Conservation (phyloP, 2,113 vertebrate genomes). For the Salminus brasiliensis region DNA sequence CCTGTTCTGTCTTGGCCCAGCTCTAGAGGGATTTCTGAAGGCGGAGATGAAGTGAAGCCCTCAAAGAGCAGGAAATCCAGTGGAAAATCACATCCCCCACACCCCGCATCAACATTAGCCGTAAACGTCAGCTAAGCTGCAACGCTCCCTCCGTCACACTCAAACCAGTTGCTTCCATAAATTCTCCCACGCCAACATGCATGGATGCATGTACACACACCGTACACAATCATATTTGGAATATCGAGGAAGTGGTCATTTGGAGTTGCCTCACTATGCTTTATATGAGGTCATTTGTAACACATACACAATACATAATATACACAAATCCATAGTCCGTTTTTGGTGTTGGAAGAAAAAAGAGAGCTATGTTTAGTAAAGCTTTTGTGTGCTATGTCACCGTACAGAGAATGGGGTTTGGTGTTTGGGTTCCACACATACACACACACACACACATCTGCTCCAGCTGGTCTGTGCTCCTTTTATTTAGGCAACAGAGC, state of each 20-base stretch:
- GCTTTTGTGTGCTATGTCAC: background rate
- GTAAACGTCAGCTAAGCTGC: background rate
- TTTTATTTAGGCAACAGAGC: constrained; percentile 30
- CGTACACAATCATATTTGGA: background rate
- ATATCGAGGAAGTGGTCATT: background rate
- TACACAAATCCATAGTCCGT: background rate
- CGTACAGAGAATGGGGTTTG: background rate
- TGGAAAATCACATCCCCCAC: constrained; percentile 27
- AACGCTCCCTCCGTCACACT: background rate
- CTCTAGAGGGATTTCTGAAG: background rate
- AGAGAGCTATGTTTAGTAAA: background rate
- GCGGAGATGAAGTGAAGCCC: constrained; percentile 22
- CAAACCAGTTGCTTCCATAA: background rate
- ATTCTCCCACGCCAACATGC: background rate
- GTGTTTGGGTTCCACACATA: background rate
- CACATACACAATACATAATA: too few relatives aligned
- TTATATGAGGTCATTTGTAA: too few relatives aligned
- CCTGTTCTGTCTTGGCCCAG: background rate
- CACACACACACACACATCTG: constrained; percentile 27
- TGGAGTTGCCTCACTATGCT: too few relatives aligned
- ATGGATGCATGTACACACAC: background rate
- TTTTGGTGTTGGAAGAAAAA: background rate
- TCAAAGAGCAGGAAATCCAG: constrained; percentile 29
- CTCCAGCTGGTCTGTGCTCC: constrained; percentile 23
- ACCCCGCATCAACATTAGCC: constrained; percentile 5